These are phyloP conservation scores for Litoditis marina DNA, from an alignment of 2,888 invertebrate species.

Conservation along the genomic window DNA sequence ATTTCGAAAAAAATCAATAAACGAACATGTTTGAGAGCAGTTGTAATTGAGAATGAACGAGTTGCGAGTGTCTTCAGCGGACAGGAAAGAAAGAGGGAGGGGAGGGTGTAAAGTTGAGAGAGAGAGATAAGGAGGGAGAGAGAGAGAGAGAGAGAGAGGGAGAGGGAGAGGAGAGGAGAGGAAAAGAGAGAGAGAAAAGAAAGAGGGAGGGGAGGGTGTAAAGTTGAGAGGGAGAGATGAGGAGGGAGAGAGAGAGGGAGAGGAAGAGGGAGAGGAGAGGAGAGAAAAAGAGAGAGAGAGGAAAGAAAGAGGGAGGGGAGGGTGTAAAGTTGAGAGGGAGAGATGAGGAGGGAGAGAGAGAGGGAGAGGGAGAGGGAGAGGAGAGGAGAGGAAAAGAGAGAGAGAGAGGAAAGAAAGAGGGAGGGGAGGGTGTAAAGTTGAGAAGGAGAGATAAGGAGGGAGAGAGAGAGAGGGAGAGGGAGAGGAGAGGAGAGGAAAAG, in stretches of 20 bases:
- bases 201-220: background rate
- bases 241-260: slow-evolving; percentile 5
- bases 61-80: too few relatives aligned
- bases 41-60: too few relatives aligned
- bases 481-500: slow-evolving; percentile 5
- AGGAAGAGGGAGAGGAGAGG: slow-evolving; percentile 5
- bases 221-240: background rate
- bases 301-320: slow-evolving; percentile 5
- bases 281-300: slow-evolving; percentile 8
- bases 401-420: background rate
- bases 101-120: background rate
- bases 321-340: background rate
- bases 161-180: background rate
- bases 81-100: too few relatives aligned
- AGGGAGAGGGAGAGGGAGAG: slow-evolving; percentile 8
- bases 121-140: slow-evolving; percentile 8
- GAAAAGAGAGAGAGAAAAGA: background rate
- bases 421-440: background rate
- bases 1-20: too few relatives aligned
- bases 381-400: background rate
- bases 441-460: background rate
- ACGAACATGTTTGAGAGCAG: too few relatives aligned
- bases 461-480: slow-evolving; percentile 9
- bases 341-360: slow-evolving; percentile 5
- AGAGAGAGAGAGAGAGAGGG: slow-evolving; percentile 1